phyloP scores from a whole-genome alignment of 2,113 vertebrate species.

The Eublepharis macularius region DNA sequence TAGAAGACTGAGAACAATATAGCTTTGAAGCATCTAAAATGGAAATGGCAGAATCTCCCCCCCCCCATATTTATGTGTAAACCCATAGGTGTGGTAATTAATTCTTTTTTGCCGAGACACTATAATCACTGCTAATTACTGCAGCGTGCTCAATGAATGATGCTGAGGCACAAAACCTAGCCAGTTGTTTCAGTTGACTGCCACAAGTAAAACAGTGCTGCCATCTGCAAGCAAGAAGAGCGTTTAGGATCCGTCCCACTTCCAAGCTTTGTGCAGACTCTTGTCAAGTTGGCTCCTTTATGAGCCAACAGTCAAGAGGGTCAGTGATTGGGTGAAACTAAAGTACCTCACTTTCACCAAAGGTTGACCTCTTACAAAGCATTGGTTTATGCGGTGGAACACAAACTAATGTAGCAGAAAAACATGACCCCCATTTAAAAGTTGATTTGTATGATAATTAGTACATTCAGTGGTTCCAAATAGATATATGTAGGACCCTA shows the following conservation, averaged over 20 bases:
- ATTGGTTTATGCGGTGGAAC: slow-evolving; percentile 56
- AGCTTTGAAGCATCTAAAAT: too few species aligned
- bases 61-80: neutral
- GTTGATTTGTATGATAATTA: slow-evolving; percentile 62
- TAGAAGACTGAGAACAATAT: too few species aligned
- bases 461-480: slow-evolving; percentile 59
- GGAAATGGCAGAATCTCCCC: too few species aligned
- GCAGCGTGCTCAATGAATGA: slow-evolving; percentile 25
- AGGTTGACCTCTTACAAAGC: slow-evolving; percentile 53
- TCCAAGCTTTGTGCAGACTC: slow-evolving; percentile 29
- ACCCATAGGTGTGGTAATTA: neutral
- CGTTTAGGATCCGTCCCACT: neutral
- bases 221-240: neutral
- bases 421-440: slow-evolving; percentile 62
- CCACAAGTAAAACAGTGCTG: slow-evolving; percentile 5
- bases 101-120: neutral
- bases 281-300: slow-evolving; percentile 44
- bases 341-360: slow-evolving; percentile 38
- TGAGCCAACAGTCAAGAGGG: slow-evolving; percentile 39
- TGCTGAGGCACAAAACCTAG: slow-evolving; percentile 22
- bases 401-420: slow-evolving; percentile 65
- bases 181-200: slow-evolving; percentile 26
- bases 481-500: slow-evolving; percentile 44
- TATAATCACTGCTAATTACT: slow-evolving; percentile 4
- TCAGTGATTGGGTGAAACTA: slow-evolving; percentile 27